These are phyloP conservation scores for Tetrapedia diversipes DNA, from an alignment of 2,888 invertebrate species.

Conservation along the genomic window DNA sequence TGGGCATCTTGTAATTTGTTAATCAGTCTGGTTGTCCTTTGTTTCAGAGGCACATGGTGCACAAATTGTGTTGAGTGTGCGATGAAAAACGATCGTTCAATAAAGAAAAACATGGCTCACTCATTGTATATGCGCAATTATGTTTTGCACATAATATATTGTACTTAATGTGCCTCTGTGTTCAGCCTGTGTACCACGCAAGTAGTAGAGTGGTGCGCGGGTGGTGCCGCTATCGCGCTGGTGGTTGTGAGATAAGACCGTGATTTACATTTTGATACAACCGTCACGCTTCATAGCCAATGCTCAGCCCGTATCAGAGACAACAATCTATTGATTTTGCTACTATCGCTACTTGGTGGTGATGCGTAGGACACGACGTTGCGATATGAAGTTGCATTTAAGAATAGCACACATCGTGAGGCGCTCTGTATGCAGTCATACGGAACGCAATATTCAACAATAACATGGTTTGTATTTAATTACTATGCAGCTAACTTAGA, in stretches of 20 bases:
- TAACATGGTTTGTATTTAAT: conserved; percentile 82
- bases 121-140: conserved; percentile 80
- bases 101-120: conserved; percentile 79
- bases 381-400: conserved; percentile 80
- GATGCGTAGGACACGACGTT: conserved; percentile 78
- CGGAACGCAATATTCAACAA: conserved; percentile 81
- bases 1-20: conserved; percentile 81
- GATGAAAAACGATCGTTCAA: conserved; percentile 77
- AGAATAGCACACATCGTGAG: conserved; percentile 71
- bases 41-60: conserved; percentile 93
- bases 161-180: conserved; percentile 82
- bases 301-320: conserved; percentile 80
- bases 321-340: conserved; percentile 83
- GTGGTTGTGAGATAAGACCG: conserved; percentile 77
- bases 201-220: conserved; percentile 78
- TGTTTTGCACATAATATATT: conserved; percentile 67
- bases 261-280: conserved; percentile 73
- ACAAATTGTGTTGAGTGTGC: conserved; percentile 82
- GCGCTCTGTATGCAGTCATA: conserved; percentile 72
- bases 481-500: conserved; percentile 77
- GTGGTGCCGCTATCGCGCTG: conserved; percentile 70
- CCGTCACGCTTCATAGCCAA: conserved; percentile 79
- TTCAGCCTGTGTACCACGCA: conserved; percentile 80
- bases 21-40: conserved; percentile 85
- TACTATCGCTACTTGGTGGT: conserved; percentile 82